phyloP scores from a whole-genome alignment of 2,888 invertebrate genomes.

The Drosophila testacea region DNA sequence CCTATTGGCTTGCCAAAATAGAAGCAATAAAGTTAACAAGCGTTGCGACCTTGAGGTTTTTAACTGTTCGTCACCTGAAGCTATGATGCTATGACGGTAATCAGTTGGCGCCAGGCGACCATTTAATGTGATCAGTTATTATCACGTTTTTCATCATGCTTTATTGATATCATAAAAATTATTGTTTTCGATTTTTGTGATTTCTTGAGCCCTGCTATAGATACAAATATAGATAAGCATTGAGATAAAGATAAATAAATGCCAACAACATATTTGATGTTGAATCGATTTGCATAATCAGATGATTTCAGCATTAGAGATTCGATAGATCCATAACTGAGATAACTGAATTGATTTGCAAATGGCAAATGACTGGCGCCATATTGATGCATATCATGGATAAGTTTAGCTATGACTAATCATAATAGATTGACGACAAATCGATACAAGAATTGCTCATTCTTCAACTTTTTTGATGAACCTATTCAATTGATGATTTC shows the following conservation, averaged over 20 bases:
- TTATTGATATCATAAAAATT: constrained; percentile 82
- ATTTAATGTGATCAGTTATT: constrained; percentile 81
- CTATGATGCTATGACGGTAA: constrained; percentile 63
- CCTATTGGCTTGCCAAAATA: constrained; percentile 56
- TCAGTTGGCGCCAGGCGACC: constrained; percentile 78
- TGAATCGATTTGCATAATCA: constrained; percentile 76
- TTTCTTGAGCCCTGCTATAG: constrained; percentile 49
- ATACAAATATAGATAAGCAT: constrained; percentile 46
- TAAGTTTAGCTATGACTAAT: constrained; percentile 68
- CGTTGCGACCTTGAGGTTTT: constrained; percentile 72
- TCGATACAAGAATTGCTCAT: constrained; percentile 4
- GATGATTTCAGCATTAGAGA: constrained; percentile 52
- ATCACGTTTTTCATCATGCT: constrained; percentile 82
- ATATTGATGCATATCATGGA: constrained; percentile 66
- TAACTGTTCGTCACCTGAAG: constrained; percentile 77
- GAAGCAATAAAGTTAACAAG: constrained; percentile 72
- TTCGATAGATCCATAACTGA: constrained; percentile 65
- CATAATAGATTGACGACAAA: constrained; percentile 3
- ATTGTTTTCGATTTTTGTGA: constrained; percentile 68
- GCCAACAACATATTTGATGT: constrained; percentile 64
- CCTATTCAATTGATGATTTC: constrained; percentile 44
- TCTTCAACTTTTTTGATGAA: constrained; percentile 30
- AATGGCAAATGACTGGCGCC: constrained; percentile 68
- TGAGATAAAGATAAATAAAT: constrained; percentile 38
- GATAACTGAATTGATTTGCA: constrained; percentile 71